Evolutionary conservation across 2,888 invertebrate species (phyloP).

Genomic region (Drosophila setosimentum): DNA sequence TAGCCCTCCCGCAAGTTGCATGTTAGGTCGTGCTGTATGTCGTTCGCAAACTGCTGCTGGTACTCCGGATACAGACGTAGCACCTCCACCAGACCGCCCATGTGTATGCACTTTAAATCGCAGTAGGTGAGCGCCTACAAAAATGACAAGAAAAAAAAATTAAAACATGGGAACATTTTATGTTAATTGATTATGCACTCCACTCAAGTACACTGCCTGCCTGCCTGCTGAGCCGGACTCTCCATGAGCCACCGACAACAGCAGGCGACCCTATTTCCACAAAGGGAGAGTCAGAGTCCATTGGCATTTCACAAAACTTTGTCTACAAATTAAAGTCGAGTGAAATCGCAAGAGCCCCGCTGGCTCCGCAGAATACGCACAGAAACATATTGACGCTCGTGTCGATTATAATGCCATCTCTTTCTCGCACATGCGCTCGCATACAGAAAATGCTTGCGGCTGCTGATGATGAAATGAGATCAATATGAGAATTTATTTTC

Average conservation of each 20-base stretch:
- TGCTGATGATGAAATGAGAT: too few species aligned
- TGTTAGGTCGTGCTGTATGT: slow-evolving; percentile 97
- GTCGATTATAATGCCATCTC: too few species aligned
- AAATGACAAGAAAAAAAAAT: not conserved
- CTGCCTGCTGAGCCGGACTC: not conserved
- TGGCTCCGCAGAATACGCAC: too few species aligned
- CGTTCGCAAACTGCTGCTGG: slow-evolving; percentile 96
- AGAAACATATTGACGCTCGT: too few species aligned
- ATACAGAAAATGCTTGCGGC: too few species aligned
- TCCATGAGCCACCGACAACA: slow-evolving; percentile 25
- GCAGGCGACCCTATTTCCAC: slow-evolving; percentile 25
- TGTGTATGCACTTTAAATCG: slow-evolving; percentile 97
- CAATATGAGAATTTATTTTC: too few species aligned
- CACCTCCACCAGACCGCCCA: slow-evolving; percentile 95
- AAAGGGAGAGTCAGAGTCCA: not conserved
- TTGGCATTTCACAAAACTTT: not conserved
- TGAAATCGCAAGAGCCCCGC: too few species aligned
- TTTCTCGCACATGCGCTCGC: too few species aligned
- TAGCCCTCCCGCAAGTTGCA: slow-evolving; percentile 97
- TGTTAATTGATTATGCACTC: slow-evolving; percentile 60
- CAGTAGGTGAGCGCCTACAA: slow-evolving; percentile 95
- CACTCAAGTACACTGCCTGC: slow-evolving; percentile 13
- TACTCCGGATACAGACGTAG: slow-evolving; percentile 96
- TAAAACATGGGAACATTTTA: slow-evolving; percentile 26
- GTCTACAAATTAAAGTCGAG: too few species aligned